Evolutionary conservation across 2,888 invertebrate species (phyloP).

Genomic region (Itoplectis maculator): DNA sequence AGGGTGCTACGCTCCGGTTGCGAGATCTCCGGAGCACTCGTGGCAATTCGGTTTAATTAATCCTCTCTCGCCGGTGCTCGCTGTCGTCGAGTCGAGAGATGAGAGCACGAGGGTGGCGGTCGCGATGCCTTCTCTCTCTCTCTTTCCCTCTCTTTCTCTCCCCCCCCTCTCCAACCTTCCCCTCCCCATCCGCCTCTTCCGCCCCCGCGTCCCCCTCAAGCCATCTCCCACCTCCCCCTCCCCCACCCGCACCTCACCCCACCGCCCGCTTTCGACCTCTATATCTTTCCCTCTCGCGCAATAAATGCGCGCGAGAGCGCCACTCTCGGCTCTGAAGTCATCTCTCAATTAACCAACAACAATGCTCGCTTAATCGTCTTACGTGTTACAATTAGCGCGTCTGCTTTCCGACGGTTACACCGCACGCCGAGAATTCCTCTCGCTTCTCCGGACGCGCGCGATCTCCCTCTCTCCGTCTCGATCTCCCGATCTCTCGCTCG

Average conservation of each 20-base stretch:
- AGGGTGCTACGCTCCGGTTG: constrained; percentile 66
- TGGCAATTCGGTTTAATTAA: constrained; percentile 80
- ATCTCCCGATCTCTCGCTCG: no score
- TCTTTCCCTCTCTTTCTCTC: constrained; percentile 14
- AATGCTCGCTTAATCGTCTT: constrained; percentile 80
- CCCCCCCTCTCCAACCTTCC: neutral
- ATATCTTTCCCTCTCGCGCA: constrained; percentile 33
- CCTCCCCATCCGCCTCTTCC: neutral
- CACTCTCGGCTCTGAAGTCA: constrained; percentile 75
- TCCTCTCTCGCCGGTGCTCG: constrained; percentile 66
- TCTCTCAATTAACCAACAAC: constrained; percentile 82
- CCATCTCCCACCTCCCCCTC: neutral
- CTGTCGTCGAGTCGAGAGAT: constrained; percentile 58
- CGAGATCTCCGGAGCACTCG: constrained; percentile 69
- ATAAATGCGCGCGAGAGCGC: constrained; percentile 64
- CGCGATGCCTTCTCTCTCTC: constrained; percentile 21
- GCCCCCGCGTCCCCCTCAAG: no score
- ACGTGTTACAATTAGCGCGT: constrained; percentile 81
- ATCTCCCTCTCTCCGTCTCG: constrained; percentile 10
- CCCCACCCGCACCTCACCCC: constrained; percentile 9
- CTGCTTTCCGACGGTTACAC: constrained; percentile 56
- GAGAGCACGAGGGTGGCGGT: constrained; percentile 45
- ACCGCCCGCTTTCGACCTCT: constrained; percentile 25
- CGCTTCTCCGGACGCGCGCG: constrained; percentile 15
- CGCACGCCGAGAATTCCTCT: constrained; percentile 18